These are phyloP conservation scores for Aegithalos caudatus DNA, from an alignment of 2,113 vertebrate genomes.

Conservation along the genomic window DNA sequence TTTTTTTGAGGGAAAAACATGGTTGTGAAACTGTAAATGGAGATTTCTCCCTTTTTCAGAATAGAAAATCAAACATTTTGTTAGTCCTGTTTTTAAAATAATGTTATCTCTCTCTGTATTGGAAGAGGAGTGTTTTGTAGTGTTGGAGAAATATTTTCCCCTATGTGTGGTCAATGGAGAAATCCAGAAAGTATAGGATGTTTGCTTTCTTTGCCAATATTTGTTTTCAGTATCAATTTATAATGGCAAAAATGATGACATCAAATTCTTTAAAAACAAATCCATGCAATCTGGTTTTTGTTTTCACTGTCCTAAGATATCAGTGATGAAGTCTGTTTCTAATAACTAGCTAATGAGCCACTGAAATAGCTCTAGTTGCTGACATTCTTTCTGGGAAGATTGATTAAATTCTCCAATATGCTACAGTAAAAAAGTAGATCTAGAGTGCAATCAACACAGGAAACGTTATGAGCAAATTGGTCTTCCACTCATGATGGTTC, in stretches of 20 bases:
- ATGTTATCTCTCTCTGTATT: neutral
- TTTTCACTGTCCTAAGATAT: neutral
- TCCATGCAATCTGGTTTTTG: neutral
- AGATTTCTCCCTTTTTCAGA: neutral
- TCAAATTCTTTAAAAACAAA: neutral
- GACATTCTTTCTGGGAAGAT: neutral
- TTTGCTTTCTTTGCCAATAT: neutral
- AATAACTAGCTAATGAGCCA: neutral
- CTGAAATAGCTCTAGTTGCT: slow-evolving; percentile 2
- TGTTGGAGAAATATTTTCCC: neutral
- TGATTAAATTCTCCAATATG: neutral
- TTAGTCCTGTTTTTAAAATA: neutral
- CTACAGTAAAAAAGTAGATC: neutral
- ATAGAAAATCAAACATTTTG: neutral
- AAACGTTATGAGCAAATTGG: neutral
- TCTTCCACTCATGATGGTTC: neutral
- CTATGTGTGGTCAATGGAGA: neutral
- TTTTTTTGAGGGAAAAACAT: neutral
- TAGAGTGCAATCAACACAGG: neutral
- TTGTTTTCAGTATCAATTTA: neutral
- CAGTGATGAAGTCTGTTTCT: slow-evolving; percentile 17
- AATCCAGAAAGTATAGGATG: neutral
- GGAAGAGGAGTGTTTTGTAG: neutral
- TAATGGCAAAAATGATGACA: neutral
- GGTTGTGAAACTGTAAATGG: neutral